Base-by-base conservation (phyloP, 2,888 invertebrate genomes). In the Chesias legatella region DNA sequence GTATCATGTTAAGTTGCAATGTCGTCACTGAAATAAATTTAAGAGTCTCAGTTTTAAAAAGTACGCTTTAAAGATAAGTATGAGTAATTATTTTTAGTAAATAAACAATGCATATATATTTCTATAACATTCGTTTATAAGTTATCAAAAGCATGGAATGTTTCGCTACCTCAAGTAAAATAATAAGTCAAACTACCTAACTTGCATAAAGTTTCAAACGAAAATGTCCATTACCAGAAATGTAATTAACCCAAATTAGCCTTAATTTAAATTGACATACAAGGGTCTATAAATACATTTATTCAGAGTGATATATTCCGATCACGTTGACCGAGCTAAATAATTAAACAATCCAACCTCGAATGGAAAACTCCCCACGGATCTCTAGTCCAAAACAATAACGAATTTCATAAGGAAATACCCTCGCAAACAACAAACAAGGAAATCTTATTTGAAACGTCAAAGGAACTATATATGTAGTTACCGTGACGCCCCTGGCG, bases 301-400 rank as follows among this genome's bases (percentile, higher is more conserved):
- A 66, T 58, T 73, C 66, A 61, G 62, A 65, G 60, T 66, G 65
- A 79, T 82, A 78, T 79, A 84, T 81, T 79, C 81, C 58, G 75
- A 77, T 81, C 79, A 81, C 80, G 78, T 25, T 25, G 41, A 60
- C 67, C 67, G 67, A 72, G 69, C 75, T 67, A 81, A 84, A 83
- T 83, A 85, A 84, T 84, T 82, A 82, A 82, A 85, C 83, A 82
- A 79, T 74, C 74, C 81, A 69, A 70, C 69, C 69, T 65, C 63
- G 67, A 66, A 69, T 67, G 62, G 64, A 59, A 63, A 57, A 44
- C 55, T 75, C 79, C 77, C 78, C 33, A 45, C 51, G 75, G 76
- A 63, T 67, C 57, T 50, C 55, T 63, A 62, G 11, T 53, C 56
- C 60, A 58, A 60, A 64, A 71, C 67, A 70, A 73, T 70, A 71